Evolutionary conservation across 2,113 vertebrate genomes (phyloP), one percentile per base, ranked within the genome.

Genomic region (Laterallus jamaicensis): DNA sequence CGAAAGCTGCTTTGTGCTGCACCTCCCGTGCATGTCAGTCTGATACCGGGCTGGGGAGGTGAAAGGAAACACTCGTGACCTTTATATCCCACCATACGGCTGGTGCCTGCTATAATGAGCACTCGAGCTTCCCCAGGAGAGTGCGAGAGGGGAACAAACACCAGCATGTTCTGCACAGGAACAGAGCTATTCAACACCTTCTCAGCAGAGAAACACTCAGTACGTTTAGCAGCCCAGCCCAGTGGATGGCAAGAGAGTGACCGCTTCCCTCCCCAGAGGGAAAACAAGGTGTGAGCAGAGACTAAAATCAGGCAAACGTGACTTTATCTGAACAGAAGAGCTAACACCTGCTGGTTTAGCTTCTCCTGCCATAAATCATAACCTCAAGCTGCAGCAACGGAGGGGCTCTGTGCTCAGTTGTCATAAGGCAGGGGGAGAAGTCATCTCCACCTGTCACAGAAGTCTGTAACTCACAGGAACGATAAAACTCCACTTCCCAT

Each of bases 31-130:
- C 17, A 11, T 18, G 20, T 60, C 79, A 44, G 76, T 26, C 80
- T 25, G 83, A 44, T 19, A 71, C 40, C 35, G 3, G 6, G 77
- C 22, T 35, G 54, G 56, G 73, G 70, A 78, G 25, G 83, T 82
- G 88, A 92, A 96, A 95, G 92, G 80, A 92, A 96, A 95, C 74
- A 58, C 89, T 81, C 1, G 5, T 82, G 90, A 94, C 92, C 80
- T 92, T 92, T 94, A 26, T 25, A 71, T 25, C 58, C 56, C 76
- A 78, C 56, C n/a, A 18, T 10, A 54, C 40, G 81, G 86, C 49
- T 63, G 52, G 2, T 88, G 80, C 81, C 76, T 71, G 21, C 52
- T 24, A 42, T 40, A 86, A 73, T 0, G 32, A 84, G 70, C 80
- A 82, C 76, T 52, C 35, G 49, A 94, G 75, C 69, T 83, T 70